Evolutionary conservation across 2,888 invertebrate species (phyloP), one percentile per base, ranked within the genome.

Genomic region (Formica aserva): DNA sequence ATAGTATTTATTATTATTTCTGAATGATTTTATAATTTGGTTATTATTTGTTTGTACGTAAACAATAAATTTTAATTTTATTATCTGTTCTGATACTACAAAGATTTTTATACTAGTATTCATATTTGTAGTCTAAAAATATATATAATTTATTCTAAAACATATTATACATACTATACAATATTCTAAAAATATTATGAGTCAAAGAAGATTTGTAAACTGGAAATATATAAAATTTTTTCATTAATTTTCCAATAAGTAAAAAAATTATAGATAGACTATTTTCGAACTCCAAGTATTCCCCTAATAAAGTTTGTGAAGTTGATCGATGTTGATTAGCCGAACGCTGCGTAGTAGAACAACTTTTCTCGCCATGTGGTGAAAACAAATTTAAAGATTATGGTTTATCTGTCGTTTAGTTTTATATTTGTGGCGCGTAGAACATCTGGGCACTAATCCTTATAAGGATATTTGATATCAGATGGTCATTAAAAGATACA

Each of bases 251-350:
- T 60, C 3, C 15, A 60, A 22, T 32, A 22, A 45, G 1, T 22
- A 41, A 32, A n/a, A 60, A 69, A 69, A 6, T 69, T 60, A 72
- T 60, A 60, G 26, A 45, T 72, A 45, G 60, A 72, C 72, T 78
- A 71, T 69, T 45, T 45, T 60, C 15, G 13, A 41, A 32, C 18
- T 22, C 22, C 18, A 71, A 32, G 8, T 45, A 66, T 52, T 35
- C 6, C 41, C 3, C 22, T 60, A 52, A 71, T 78, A 60, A 71
- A 78, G 9, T 71, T n/a, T 78, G 22, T 41, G 57, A 78, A 78
- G 6, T 62, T 78, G 72, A 71, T 78, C 8, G 78, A 78, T 72
- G 32, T 48, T 72, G 78, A 78, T 71, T 60, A 71, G 22, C 3
- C 1, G 8, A 45, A 55, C 35, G 1, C 3, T 6, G 18, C 22